Evolutionary conservation across 2,888 invertebrate species (phyloP).

Genomic region (Eristalis intricaria): DNA sequence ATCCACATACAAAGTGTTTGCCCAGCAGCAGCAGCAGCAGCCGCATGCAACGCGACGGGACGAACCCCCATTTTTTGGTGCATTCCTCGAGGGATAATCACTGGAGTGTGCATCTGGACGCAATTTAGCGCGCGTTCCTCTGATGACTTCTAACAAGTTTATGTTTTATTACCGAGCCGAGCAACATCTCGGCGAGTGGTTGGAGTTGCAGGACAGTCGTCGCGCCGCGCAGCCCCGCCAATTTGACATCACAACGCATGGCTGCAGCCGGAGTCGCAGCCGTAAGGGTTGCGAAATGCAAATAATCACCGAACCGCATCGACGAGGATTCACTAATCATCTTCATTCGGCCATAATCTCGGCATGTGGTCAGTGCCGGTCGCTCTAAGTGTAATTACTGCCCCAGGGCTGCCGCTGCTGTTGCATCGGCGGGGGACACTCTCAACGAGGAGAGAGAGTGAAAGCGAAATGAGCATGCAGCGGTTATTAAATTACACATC

Average conservation of each 20-base stretch:
- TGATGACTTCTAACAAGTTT: constrained; percentile 72
- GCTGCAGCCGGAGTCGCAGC: constrained; percentile 36
- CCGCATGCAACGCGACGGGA: constrained; percentile 45
- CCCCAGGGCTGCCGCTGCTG: constrained; percentile 73
- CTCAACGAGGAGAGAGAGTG: neutral
- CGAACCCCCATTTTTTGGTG: constrained; percentile 37
- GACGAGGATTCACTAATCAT: constrained; percentile 27
- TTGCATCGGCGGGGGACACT: neutral
- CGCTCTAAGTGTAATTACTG: constrained; percentile 80
- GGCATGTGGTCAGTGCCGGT: constrained; percentile 80
- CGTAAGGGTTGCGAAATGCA: constrained; percentile 34
- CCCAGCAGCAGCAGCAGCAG: neutral
- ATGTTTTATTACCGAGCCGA: constrained; percentile 62
- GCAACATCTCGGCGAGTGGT: constrained; percentile 10
- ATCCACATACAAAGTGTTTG: neutral
- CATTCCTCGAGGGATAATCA: constrained; percentile 72
- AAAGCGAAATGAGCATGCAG: constrained; percentile 59
- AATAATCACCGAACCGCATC: constrained; percentile 34
- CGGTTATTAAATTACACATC: constrained; percentile 71
- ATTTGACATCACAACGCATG: constrained; percentile 58
- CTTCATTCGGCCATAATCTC: constrained; percentile 74
- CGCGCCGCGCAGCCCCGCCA: neutral
- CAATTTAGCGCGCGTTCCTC: constrained; percentile 67
- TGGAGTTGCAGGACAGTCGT: constrained; percentile 1
- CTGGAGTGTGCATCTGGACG: constrained; percentile 71